Percentiles rank a stretch among this genome's conserved stretches.
These are phyloP conservation scores for Lagodon rhomboides DNA, from an alignment of 2,797 vertebrate species.

Conservation along the genomic window DNA sequence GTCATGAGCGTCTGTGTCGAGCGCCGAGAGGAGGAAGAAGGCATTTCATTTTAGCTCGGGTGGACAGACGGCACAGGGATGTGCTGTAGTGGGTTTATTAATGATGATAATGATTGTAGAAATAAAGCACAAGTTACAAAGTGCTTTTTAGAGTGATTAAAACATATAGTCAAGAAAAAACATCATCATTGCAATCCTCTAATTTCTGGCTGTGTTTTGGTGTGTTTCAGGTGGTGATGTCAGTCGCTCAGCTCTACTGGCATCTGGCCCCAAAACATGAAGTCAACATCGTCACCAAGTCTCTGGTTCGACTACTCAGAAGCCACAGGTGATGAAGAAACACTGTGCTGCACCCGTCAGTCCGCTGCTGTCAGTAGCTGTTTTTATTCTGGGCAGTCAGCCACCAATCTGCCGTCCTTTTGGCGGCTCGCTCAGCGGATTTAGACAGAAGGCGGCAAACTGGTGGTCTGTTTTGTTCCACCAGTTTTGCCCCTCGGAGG, in stretches of 20 bases:
- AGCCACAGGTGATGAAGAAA: slow-evolving; percentile 89
- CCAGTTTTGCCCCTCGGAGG: too few relatives aligned
- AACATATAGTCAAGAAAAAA: background rate
- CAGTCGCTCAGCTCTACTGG: slow-evolving; percentile 97
- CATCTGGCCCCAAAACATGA: slow-evolving; percentile 95
- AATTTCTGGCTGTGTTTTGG: background rate
- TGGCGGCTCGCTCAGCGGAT: too few relatives aligned
- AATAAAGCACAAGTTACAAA: slow-evolving; percentile 12
- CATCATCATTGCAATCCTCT: background rate
- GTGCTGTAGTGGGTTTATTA: background rate
- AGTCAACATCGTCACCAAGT: slow-evolving; percentile 92
- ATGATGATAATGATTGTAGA: background rate
- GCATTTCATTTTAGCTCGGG: slow-evolving; percentile 7
- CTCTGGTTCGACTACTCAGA: slow-evolving; percentile 93
- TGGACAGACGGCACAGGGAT: background rate
- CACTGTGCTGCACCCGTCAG: background rate
- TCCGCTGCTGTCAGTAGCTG: too few relatives aligned
- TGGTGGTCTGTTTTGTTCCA: too few relatives aligned
- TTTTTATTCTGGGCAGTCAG: too few relatives aligned
- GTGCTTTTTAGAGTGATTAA: background rate
- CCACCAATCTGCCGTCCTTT: too few relatives aligned
- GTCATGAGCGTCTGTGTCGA: slow-evolving; percentile 41
- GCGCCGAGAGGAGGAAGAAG: slow-evolving; percentile 10
- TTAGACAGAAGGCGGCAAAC: too few relatives aligned
- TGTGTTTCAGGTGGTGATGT: slow-evolving; percentile 93